Evolutionary conservation across 2,113 vertebrate genomes (phyloP).

Genomic region (Larimichthys polyactis): DNA sequence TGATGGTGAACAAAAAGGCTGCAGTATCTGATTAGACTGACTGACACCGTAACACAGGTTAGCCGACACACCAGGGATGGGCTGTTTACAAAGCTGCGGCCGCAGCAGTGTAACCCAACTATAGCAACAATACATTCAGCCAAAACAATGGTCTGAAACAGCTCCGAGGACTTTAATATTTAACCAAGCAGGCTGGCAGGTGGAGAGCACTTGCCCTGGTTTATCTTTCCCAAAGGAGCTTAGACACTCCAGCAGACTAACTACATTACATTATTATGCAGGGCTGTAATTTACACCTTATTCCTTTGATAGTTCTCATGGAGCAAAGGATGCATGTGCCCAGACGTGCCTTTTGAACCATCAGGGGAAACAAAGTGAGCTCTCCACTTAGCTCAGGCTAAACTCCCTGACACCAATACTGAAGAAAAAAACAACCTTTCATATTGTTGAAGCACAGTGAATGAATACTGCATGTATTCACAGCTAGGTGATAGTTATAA

Average conservation of each 20-base stretch:
- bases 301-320: conserved; percentile 39
- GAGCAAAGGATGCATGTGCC: conserved; percentile 20
- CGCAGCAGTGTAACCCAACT: conserved; percentile 43
- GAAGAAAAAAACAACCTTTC: background rate
- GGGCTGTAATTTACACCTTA: conserved; percentile 56
- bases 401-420: conserved; percentile 1
- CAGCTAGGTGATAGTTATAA: conserved; percentile 6
- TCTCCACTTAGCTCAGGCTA: background rate
- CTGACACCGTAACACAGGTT: conserved; percentile 59
- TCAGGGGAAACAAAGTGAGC: background rate
- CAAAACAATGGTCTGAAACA: conserved; percentile 61
- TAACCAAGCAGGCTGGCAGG: conserved; percentile 56
- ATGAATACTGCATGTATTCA: conserved; percentile 33
- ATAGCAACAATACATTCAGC: conserved; percentile 40
- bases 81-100: conserved; percentile 60
- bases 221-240: conserved; percentile 51
- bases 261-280: conserved; percentile 65
- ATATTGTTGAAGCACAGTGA: background rate
- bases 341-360: conserved; percentile 25
- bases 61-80: conserved; percentile 50
- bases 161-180: conserved; percentile 66
- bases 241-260: conserved; percentile 44
- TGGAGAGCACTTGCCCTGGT: conserved; percentile 54
- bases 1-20: conserved; percentile 55
- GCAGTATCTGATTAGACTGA: conserved; percentile 63